Conservation (phyloP, 2,888 invertebrate genomes). For the Euplagia quadripunctaria region DNA sequence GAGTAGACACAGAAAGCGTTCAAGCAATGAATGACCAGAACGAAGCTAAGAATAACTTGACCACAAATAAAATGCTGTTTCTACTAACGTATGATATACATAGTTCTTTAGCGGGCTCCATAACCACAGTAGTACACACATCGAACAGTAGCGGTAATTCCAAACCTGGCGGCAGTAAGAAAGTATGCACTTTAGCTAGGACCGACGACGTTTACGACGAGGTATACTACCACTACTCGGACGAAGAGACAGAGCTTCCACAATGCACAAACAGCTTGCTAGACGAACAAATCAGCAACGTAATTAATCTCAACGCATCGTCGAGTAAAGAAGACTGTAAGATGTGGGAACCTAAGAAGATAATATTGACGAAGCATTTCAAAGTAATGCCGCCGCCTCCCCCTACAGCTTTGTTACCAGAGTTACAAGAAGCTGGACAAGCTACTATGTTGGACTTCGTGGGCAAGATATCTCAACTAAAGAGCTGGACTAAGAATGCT, state of each 20-base stretch:
- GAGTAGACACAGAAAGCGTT: slow-evolving; percentile 83
- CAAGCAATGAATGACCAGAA: slow-evolving; percentile 93
- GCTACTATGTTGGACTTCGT: slow-evolving; percentile 79
- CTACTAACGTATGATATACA: slow-evolving; percentile 91
- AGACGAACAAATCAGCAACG: slow-evolving; percentile 85
- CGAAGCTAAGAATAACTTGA: slow-evolving; percentile 87
- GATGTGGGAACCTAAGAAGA: slow-evolving; percentile 80
- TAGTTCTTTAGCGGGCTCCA: slow-evolving; percentile 85
- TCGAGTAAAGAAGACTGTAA: slow-evolving; percentile 82
- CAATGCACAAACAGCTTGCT: slow-evolving; percentile 79
- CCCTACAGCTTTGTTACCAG: slow-evolving; percentile 71
- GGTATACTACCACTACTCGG: slow-evolving; percentile 87
- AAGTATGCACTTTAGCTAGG: slow-evolving; percentile 76
- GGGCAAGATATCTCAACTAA: slow-evolving; percentile 79
- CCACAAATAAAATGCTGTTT: slow-evolving; percentile 84
- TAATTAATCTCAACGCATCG: slow-evolving; percentile 83
- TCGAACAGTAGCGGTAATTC: slow-evolving; percentile 82
- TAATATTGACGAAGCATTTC: slow-evolving; percentile 76
- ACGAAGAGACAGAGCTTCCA: slow-evolving; percentile 87
- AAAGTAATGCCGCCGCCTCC: slow-evolving; percentile 77
- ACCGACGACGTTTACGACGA: slow-evolving; percentile 81
- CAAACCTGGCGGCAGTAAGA: slow-evolving; percentile 86
- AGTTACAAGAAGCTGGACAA: slow-evolving; percentile 74
- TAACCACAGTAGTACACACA: slow-evolving; percentile 79
- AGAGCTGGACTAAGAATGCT: slow-evolving; percentile 78